Percentiles rank a stretch among this genome's conserved stretches.
These are phyloP conservation scores for Dioctria linearis DNA, from an alignment of 2,888 invertebrate genomes.

Conservation along the genomic window DNA sequence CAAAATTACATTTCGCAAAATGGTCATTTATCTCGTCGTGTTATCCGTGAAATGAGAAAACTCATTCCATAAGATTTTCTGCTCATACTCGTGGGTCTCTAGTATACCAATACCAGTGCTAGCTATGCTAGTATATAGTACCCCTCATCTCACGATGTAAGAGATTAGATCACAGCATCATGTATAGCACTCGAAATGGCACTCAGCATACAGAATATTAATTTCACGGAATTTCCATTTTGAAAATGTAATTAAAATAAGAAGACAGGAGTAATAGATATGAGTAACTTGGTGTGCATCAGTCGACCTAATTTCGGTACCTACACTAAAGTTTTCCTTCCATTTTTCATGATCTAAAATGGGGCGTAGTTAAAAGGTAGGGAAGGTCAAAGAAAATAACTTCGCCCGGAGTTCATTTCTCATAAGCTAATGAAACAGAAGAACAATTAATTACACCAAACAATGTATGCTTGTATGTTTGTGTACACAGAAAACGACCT, in stretches of 20 bases:
- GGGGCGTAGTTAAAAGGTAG: background rate
- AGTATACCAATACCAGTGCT: background rate
- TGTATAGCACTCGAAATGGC: slow-evolving; percentile 15
- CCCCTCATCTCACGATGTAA: background rate
- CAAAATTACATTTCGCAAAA: slow-evolving; percentile 41
- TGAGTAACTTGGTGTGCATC: background rate
- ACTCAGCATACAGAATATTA: slow-evolving; percentile 34
- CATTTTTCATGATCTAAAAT: background rate
- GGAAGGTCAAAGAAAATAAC: background rate
- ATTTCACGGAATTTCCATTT: slow-evolving; percentile 15
- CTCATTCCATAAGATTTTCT: slow-evolving; percentile 13
- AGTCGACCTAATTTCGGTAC: no score
- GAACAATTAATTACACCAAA: slow-evolving; percentile 15
- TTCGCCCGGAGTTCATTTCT: slow-evolving; percentile 18
- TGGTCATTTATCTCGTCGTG: slow-evolving; percentile 40
- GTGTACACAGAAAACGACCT: no score
- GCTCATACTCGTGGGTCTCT: slow-evolving; percentile 4
- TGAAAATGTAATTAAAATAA: slow-evolving; percentile 19
- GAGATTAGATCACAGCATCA: slow-evolving; percentile 18
- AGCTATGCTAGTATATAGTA: background rate
- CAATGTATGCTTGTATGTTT: background rate
- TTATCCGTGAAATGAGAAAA: slow-evolving; percentile 41
- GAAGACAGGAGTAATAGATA: no score
- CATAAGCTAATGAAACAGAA: slow-evolving; percentile 28
- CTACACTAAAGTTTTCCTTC: no score